phyloP scores from a whole-genome alignment of 2,888 invertebrate genomes.

The Yponomeuta sedellus region DNA sequence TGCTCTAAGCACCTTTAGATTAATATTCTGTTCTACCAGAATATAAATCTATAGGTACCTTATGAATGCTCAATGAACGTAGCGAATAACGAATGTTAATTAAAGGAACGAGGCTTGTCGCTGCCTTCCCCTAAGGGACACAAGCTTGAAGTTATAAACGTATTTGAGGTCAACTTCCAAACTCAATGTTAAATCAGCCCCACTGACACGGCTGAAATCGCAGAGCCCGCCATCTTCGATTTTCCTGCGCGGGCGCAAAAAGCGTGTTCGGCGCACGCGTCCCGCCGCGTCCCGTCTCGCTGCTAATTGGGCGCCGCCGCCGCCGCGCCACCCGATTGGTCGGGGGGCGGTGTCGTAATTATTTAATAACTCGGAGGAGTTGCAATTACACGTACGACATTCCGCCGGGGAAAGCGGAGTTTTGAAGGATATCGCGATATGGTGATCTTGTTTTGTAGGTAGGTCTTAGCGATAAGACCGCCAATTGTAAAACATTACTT shows the following conservation, averaged over 20 bases:
- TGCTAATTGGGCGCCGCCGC: constrained; percentile 61
- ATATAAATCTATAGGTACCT: too few relatives aligned
- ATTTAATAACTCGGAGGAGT: constrained; percentile 65
- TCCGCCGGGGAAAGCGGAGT: constrained; percentile 6
- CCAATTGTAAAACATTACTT: too few relatives aligned
- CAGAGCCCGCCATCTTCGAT: constrained; percentile 19
- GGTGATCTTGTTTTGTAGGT: background rate
- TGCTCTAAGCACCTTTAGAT: too few relatives aligned
- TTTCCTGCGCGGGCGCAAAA: constrained; percentile 33
- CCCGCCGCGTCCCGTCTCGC: constrained; percentile 41
- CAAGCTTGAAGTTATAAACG: too few relatives aligned
- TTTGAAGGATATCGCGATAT: constrained; percentile 1
- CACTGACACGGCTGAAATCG: too few relatives aligned
- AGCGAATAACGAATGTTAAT: too few relatives aligned
- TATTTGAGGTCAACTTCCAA: too few relatives aligned
- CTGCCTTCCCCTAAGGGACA: background rate
- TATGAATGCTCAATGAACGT: too few relatives aligned
- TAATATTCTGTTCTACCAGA: too few relatives aligned
- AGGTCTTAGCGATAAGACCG: background rate
- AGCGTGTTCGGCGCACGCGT: constrained; percentile 37
- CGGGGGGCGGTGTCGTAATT: constrained; percentile 62
- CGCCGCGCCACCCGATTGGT: constrained; percentile 53
- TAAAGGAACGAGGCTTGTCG: too few relatives aligned
- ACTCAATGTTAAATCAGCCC: too few relatives aligned
- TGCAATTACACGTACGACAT: constrained; percentile 16